These are phyloP conservation scores for Drosophila equinoxialis DNA, from an alignment of 1,140 invertebrate genomes.

Conservation along the genomic window DNA sequence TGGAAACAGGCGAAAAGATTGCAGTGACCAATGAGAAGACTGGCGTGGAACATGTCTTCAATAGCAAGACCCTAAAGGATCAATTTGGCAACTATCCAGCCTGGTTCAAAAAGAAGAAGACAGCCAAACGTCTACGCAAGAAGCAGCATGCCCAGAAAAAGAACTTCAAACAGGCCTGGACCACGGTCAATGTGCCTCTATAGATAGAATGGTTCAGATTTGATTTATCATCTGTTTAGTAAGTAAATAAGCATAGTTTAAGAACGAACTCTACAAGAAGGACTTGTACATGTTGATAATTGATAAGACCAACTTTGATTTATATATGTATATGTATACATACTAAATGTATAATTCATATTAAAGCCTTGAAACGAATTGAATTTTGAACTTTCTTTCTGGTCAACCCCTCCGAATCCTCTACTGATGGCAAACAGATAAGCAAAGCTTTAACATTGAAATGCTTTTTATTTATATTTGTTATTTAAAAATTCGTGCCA, in stretches of 20 bases:
- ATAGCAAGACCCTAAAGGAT: constrained; percentile 86
- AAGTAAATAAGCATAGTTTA: constrained; percentile 4
- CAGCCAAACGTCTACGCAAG: constrained; percentile 84
- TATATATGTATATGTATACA: background rate
- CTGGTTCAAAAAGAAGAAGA: constrained; percentile 86
- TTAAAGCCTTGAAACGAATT: constrained; percentile 1
- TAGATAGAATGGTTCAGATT: constrained; percentile 43
- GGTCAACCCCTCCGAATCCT: background rate
- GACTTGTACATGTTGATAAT: background rate
- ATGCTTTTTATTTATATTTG: constrained; percentile 43
- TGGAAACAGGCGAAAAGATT: constrained; percentile 81
- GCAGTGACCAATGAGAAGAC: constrained; percentile 83
- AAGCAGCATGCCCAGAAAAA: constrained; percentile 82
- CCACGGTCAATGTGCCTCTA: constrained; percentile 79
- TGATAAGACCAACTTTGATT: constrained; percentile 1
- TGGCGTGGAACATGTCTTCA: constrained; percentile 83
- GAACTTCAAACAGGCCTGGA: constrained; percentile 82
- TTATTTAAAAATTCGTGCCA: constrained; percentile 63
- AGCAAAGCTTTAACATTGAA: constrained; percentile 26
- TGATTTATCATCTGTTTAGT: background rate
- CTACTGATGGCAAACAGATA: background rate
- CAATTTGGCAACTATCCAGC: constrained; percentile 87
- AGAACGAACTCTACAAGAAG: background rate
- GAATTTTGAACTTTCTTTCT: too few relatives aligned
- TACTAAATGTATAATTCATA: background rate